These are phyloP conservation scores for Ophion obscuratus DNA, from an alignment of 2,888 invertebrate species.

Conservation along the genomic window DNA sequence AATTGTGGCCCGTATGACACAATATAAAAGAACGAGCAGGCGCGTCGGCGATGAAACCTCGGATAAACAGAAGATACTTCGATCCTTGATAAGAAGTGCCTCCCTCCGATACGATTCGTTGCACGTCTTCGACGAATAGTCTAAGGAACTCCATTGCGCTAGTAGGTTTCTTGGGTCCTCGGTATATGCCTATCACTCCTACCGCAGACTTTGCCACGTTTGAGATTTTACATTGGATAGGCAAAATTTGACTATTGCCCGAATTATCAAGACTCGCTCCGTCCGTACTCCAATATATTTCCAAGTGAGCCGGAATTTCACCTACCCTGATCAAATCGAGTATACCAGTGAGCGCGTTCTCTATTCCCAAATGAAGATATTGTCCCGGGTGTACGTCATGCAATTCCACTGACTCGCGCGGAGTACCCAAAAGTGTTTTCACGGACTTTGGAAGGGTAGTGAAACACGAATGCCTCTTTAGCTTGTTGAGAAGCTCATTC, in stretches of 20 bases:
- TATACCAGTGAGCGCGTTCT: neutral
- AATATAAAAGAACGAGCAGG: constrained; percentile 38
- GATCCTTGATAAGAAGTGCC: constrained; percentile 39
- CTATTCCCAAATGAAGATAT: constrained; percentile 46
- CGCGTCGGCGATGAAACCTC: constrained; percentile 41
- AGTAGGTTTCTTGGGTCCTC: constrained; percentile 46
- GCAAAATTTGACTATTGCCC: constrained; percentile 59
- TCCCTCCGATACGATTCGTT: constrained; percentile 19
- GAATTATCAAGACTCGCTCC: constrained; percentile 19
- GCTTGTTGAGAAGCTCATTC: constrained; percentile 23
- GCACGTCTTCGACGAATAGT: constrained; percentile 7
- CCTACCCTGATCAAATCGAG: neutral
- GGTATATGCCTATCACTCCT: constrained; percentile 62
- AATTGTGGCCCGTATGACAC: constrained; percentile 29
- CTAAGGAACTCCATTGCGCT: constrained; percentile 15
- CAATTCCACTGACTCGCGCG: too few relatives aligned
- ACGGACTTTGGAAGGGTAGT: constrained; percentile 23
- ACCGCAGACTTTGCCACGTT: constrained; percentile 50
- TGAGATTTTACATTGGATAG: constrained; percentile 48
- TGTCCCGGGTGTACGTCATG: constrained; percentile 10
- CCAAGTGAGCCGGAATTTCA: constrained; percentile 15
- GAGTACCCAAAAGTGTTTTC: constrained; percentile 26
- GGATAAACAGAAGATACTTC: constrained; percentile 10
- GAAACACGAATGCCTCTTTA: constrained; percentile 28
- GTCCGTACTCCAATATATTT: constrained; percentile 28